Evolutionary conservation across 2,888 invertebrate genomes (phyloP).

Genomic region (Boloria euphrosyne): DNA sequence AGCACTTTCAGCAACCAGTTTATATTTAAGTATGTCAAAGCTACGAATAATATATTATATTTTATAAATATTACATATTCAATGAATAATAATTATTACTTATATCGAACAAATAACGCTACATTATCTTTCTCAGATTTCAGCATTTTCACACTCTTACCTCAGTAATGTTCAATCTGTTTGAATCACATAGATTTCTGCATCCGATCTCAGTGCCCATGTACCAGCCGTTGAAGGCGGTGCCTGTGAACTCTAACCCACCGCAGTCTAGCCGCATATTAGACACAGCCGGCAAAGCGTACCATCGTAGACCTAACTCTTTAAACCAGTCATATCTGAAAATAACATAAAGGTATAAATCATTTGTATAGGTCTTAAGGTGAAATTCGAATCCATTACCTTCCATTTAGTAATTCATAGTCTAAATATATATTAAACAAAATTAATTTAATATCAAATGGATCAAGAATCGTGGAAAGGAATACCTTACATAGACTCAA

Average conservation of each 20-base stretch:
- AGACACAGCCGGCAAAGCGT: constrained; percentile 93
- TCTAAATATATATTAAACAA: too few species aligned
- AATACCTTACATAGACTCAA: too few species aligned
- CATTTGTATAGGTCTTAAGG: too few species aligned
- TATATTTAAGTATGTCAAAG: too few species aligned
- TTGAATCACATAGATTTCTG: constrained; percentile 92
- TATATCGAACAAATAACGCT: too few species aligned
- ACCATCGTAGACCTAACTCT: constrained; percentile 94
- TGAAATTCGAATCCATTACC: background rate
- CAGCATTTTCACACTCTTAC: constrained; percentile 53
- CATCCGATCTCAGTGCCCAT: constrained; percentile 98
- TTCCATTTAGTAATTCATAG: background rate
- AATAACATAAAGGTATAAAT: constrained; percentile 1
- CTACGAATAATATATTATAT: too few species aligned
- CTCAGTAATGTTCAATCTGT: constrained; percentile 93
- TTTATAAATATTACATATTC: too few species aligned
- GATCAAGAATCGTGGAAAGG: too few species aligned
- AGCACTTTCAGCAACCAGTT: too few species aligned
- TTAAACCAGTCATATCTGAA: constrained; percentile 94
- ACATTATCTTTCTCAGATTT: background rate
- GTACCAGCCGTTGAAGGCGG: constrained; percentile 98
- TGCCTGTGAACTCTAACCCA: constrained; percentile 95
- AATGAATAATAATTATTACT: too few species aligned
- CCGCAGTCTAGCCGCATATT: constrained; percentile 97
- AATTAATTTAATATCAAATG: too few species aligned